Evolutionary conservation across 2,113 vertebrate genomes (phyloP), one percentile per base, ranked within the genome.

Genomic region (Larimichthys polyactis): DNA sequence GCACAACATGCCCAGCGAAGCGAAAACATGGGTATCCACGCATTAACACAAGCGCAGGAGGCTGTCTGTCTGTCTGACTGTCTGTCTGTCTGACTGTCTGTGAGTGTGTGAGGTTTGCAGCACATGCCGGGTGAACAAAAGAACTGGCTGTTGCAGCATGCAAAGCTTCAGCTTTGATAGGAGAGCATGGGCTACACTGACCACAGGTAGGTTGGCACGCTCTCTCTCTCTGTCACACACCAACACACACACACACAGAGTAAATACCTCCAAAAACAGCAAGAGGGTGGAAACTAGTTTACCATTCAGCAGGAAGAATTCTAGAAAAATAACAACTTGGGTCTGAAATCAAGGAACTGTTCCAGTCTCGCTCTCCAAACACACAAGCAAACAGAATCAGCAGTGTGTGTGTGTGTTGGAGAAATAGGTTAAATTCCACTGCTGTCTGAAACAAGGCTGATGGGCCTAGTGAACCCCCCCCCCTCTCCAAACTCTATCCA

Each of bases 371-470:
- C 20, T 54, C 44, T 48, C 3, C 7, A 24, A 71, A 71, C 43
- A 71, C 73, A 82, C 64, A 74, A 55, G 64, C 36, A 68, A 16
- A 24, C 4, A 60, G 16, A 51, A 78, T 65, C 57, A 80, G 72
- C 67, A 67, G 22, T 12, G 22, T n/a, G 27, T 27, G 27, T n/a
- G 22, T 12, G 22, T n/a, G 55, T 44, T 66, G n/a, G 40, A 14
- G 27, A 87, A 78, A 67, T 62, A 82, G 73, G 78, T 88, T 88
- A 81, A 72, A 84, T 87, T 88, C 77, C 79, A 59, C 58, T 79
- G 75, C 71, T 84, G 75, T 82, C 27, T 83, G 75, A 78, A 68
- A 79, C 63, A 64, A 63, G 51, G 70, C 68, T 80, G 75, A 74
- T 71, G 32, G 72, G 75, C 69, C 72, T 60, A 51, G 2, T 65